phyloP scores from a whole-genome alignment of 2,113 vertebrate species.

The Hemiscyllium ocellatum region DNA sequence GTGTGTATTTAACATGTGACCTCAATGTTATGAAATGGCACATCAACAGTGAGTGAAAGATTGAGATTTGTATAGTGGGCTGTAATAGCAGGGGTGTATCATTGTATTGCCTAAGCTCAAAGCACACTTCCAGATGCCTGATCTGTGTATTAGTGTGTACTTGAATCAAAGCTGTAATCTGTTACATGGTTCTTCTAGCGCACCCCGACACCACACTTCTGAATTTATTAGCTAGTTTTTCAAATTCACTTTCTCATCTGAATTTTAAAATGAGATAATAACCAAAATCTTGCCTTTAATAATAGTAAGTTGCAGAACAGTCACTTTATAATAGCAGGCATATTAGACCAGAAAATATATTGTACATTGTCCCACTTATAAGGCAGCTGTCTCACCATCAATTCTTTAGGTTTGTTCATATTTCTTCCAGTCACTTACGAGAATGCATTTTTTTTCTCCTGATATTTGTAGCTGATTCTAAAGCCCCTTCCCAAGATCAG shows the following conservation, averaged over 20 bases:
- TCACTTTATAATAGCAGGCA: neutral
- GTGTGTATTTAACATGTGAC: too few species aligned
- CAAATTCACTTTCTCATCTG: neutral
- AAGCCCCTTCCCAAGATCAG: neutral
- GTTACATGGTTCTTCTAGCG: neutral
- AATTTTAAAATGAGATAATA: neutral
- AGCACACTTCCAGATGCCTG: neutral
- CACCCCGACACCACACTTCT: neutral
- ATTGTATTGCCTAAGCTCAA: neutral
- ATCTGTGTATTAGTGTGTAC: neutral
- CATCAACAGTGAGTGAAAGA: too few species aligned
- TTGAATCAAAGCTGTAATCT: neutral
- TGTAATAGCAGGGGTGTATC: too few species aligned
- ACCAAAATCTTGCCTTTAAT: neutral
- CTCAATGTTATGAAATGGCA: too few species aligned
- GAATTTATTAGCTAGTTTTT: neutral
- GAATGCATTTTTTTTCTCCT: neutral
- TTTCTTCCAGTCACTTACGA: neutral
- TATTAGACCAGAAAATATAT: neutral
- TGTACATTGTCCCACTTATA: neutral
- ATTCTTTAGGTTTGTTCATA: neutral
- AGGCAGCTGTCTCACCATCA: neutral
- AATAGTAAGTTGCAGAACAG: neutral
- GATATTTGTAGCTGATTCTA: neutral
- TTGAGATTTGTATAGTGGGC: too few species aligned